Percentiles rank a stretch among this genome's conserved stretches.
Conservation (phyloP, 1,140 invertebrate genomes). For the Vanessa tameamea region DNA sequence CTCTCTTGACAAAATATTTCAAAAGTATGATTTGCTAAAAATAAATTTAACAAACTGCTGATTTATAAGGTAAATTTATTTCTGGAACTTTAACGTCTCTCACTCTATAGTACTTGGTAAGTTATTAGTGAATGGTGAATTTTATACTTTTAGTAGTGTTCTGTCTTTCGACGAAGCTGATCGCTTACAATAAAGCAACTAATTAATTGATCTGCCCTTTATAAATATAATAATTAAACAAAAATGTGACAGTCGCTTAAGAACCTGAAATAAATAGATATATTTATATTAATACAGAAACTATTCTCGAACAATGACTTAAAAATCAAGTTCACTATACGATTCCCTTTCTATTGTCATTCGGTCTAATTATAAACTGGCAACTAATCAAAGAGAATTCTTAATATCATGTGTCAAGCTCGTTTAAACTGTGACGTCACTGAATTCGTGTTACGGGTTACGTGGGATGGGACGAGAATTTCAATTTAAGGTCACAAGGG, state of each 20-base stretch:
- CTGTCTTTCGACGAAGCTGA: no score
- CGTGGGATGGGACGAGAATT: constrained; percentile 27
- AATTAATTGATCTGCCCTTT: no score
- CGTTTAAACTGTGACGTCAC: constrained; percentile 16
- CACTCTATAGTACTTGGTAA: no score
- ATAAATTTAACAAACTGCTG: not conserved
- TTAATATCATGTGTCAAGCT: constrained; percentile 14
- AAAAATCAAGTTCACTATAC: constrained; percentile 6
- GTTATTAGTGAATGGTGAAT: no score
- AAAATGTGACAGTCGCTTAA: no score
- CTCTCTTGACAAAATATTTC: not conserved
- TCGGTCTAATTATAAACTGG: constrained; percentile 26
- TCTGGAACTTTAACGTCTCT: no score
- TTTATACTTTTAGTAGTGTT: no score
- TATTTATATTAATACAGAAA: no score
- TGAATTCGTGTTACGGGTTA: not conserved
- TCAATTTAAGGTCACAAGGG: constrained; percentile 39
- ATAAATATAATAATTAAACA: no score
- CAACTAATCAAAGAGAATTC: constrained; percentile 29
- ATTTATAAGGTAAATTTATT: no score
- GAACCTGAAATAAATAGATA: no score
- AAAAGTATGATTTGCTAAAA: not conserved
- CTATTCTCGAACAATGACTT: not conserved
- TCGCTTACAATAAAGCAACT: no score
- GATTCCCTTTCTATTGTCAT: constrained; percentile 18